Conservation (phyloP, 2,888 invertebrate genomes). For the Seira ritae region DNA sequence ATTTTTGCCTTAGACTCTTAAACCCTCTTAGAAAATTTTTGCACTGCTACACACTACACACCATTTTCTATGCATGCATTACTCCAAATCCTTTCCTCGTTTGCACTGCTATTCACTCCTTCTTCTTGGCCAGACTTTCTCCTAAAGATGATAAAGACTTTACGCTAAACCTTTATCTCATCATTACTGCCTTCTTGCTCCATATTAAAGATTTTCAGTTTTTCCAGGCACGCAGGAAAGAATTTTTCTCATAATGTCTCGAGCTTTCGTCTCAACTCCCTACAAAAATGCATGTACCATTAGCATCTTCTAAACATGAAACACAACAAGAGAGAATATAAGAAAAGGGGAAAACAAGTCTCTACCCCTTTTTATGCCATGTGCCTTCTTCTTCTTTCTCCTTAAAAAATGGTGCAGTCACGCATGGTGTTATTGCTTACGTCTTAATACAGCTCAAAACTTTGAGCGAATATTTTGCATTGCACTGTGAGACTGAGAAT, state of each 20-base stretch:
- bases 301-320: slow-evolving; percentile 25
- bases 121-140: neutral
- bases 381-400: neutral
- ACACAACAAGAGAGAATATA: slow-evolving; percentile 34
- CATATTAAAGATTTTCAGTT: slow-evolving; percentile 30
- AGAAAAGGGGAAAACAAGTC: neutral
- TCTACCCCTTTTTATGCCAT: neutral
- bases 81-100: slow-evolving; percentile 13
- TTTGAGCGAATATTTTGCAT: neutral
- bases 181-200: slow-evolving; percentile 37
- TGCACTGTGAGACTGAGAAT: neutral
- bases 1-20: neutral
- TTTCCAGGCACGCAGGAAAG: neutral
- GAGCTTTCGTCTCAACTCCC: neutral
- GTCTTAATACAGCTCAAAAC: slow-evolving; percentile 45
- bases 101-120: slow-evolving; percentile 16
- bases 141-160: slow-evolving; percentile 25
- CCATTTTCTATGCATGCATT: slow-evolving; percentile 11
- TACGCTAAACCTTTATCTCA: slow-evolving; percentile 38
- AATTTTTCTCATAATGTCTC: neutral
- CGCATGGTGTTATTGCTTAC: slow-evolving; percentile 49
- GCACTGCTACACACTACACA: neutral
- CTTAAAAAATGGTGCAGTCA: slow-evolving; percentile 43
- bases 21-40: neutral
- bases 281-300: slow-evolving; percentile 10